Evolutionary conservation across 1,140 invertebrate species (phyloP), one percentile per base, ranked within the genome.

Genomic region (Ctenoplectra terminalis): DNA sequence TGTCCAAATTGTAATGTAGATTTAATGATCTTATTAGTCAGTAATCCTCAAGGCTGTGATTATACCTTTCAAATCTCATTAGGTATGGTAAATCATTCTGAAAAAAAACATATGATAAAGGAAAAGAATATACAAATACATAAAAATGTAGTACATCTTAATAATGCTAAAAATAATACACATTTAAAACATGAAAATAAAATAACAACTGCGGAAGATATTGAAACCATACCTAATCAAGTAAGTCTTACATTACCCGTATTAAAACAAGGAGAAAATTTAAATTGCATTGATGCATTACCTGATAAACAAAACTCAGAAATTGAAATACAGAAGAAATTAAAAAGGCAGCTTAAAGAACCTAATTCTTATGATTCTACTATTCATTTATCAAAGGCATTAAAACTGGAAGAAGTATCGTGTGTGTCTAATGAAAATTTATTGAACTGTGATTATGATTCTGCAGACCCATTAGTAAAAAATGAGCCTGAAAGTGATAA

Each of bases 1-100:
- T 89, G 88, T 60, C 88, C 88, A 6, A 89, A 87, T 66, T 89
- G 88, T 54, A 87, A 89, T 37, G 54, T 81, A 52, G 74, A 67
- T 76, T 69, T 89, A 77, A 87, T 87, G 64, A 87, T 89, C 26
- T 58, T 88, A 52, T 70, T 88, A 79, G 75, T 64, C 2, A 87
- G 11, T 34, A 78, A 77, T 81, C 8, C 71, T 6, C 66, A 81
- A 58, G 72, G 52, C 61, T 67, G 71, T 63, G 72, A 84, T 77
- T 70, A 81, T 71, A 63, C 37, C 15, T 82, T 87, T 52, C 82
- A 88, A 71, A 81, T 87, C 43, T 81, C 87, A 70, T 61, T 89
- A 64, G 69, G 60, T 43, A 82, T 75, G 56, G 52, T 87, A 20
- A 77, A 84, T 63, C 61, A 80, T 50, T 40, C 60, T 17, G 50